A percentile compares a stretch with the other conserved stretches of the same genome.
Conservation (phyloP, 2,797 vertebrate species). For the Nasua narica region DNA sequence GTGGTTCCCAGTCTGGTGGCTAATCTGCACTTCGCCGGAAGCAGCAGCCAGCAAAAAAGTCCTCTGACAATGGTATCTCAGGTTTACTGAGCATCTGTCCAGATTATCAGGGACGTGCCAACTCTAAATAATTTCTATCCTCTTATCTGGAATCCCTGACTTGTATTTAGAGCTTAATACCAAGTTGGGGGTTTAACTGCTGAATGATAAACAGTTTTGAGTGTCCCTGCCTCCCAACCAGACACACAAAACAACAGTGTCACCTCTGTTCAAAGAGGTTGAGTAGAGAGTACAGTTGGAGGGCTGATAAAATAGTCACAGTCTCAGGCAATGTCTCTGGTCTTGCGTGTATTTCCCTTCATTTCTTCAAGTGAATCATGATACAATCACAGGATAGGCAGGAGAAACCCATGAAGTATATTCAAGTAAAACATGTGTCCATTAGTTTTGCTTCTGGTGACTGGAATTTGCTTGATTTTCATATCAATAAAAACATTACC, state of each 20-base stretch:
- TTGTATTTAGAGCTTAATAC: neutral
- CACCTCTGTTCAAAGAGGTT: neutral
- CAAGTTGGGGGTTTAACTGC: neutral
- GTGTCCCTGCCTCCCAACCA: neutral
- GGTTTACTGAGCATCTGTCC: neutral
- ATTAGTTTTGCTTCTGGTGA: conserved; percentile 12
- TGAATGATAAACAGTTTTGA: neutral
- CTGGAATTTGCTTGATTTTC: neutral
- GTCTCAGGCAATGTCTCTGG: neutral
- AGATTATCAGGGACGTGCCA: neutral
- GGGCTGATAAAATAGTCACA: neutral
- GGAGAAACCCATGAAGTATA: neutral
- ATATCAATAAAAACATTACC: neutral
- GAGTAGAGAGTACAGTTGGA: neutral
- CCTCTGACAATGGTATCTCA: neutral
- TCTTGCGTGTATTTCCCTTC: neutral
- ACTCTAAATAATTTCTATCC: neutral
- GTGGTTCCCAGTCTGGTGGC: neutral
- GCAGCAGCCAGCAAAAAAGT: neutral
- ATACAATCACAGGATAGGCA: neutral
- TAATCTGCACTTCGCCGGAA: neutral
- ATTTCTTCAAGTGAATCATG: conserved; percentile 6
- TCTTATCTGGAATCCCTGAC: neutral
- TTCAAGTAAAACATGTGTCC: neutral
- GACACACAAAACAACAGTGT: neutral